Conservation (phyloP, 92 coral and sea anemone genomes). For the Pocillopora meandrina region DNA sequence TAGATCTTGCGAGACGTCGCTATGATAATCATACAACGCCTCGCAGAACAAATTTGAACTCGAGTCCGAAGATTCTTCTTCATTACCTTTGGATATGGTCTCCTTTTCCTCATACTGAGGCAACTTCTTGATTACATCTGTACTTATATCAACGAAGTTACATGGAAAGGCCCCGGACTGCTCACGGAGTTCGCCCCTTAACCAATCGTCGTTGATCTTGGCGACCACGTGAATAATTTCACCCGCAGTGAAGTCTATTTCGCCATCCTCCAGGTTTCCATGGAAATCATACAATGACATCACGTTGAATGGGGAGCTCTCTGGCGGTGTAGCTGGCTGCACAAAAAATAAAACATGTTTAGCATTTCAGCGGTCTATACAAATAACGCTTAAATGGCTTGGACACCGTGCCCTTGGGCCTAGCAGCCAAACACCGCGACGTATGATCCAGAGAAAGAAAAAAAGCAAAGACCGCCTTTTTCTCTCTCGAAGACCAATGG, state of each 20-base stretch:
- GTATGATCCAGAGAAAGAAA: too few species aligned
- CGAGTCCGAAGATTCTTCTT: not conserved
- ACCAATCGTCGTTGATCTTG: conserved; percentile 85
- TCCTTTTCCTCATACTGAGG: conserved; percentile 5
- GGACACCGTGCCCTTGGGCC: too few species aligned
- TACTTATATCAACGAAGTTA: conserved; percentile 70
- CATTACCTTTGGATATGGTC: not conserved
- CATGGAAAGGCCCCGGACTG: conserved; percentile 81
- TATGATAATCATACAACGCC: conserved; percentile 78
- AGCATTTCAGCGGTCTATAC: too few species aligned
- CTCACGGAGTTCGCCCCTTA: conserved; percentile 67
- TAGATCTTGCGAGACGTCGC: conserved; percentile 71
- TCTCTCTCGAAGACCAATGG: too few species aligned
- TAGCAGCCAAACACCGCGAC: too few species aligned
- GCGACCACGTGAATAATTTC: conserved; percentile 71
- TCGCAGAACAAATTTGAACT: conserved; percentile 35
- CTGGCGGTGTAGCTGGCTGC: not conserved
- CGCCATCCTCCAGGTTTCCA: conserved; percentile 70
- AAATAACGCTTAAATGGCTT: too few species aligned
- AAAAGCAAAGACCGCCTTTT: too few species aligned
- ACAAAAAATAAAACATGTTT: not conserved
- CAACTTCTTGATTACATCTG: conserved; percentile 44
- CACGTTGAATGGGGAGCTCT: conserved; percentile 49
- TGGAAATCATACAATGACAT: conserved; percentile 79
- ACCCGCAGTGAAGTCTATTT: conserved; percentile 76